Evolutionary conservation across 2,888 invertebrate genomes (phyloP), one percentile per base, ranked within the genome.

Genomic region (Cantharis rufa): DNA sequence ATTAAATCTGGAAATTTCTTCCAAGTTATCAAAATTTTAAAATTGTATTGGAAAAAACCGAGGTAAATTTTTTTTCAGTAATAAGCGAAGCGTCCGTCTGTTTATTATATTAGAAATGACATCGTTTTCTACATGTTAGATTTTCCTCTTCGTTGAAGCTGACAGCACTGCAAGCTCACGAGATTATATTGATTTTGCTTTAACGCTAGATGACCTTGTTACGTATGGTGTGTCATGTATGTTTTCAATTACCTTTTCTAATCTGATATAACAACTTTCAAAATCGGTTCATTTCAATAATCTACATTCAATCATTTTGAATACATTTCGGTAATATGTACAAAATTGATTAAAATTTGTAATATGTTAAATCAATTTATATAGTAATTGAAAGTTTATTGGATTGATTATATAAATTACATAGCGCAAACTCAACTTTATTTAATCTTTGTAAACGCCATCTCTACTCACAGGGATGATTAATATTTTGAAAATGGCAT

Each of bases 151-250:
- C n/a, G 64, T 66, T 21, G 21, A 16, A 66, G 24, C 64, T 66
- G 64, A 66, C 64, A 66, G 64, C 64, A 66, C 21, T 21, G 64
- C 18, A 66, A 66, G 64, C 64, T 66, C 21, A 16, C 64, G 64
- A 24, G 64, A 66, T 66, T 66, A 66, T 66, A 66, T 66, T 66
- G 64, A 66, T 66, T 66, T 66, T 66, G 64, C 64, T 66, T 66
- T 66, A 66, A 66, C 64, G 24, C 64, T 18, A 66, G 18, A 66
- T 21, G 64, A 66, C 64, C 64, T 66, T 66, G 24, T 66, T 66
- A 66, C 24, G 24, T 48, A 48, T n/a, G 48, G 48, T 48, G 48
- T 48, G 48, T 48, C 48, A n/a, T n/a, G 48, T 48, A 48, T 48
- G 48, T 48, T 48, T 48, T 48, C 48, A 48, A 48, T 48, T 48